phyloP scores from a whole-genome alignment of 2,113 vertebrate species.

The Nannobrachium achirus region DNA sequence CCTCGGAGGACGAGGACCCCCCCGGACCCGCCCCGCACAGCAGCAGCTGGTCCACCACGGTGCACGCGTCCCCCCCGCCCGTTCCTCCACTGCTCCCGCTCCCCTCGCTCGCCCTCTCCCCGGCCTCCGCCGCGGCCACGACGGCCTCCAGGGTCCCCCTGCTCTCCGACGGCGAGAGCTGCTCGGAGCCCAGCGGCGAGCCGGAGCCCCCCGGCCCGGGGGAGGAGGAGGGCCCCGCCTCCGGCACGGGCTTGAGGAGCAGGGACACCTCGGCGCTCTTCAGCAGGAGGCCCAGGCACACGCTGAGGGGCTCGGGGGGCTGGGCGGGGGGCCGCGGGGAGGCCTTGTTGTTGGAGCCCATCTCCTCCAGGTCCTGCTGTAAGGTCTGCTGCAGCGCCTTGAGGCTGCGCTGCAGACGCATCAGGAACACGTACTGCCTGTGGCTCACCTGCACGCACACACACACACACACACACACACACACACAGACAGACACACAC shows the following conservation, averaged over 20 bases:
- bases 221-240: no score
- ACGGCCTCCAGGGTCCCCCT: slow-evolving; percentile 75
- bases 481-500: slow-evolving; percentile 1
- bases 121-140: slow-evolving; percentile 19
- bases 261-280: slow-evolving; percentile 92
- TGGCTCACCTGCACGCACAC: slow-evolving; percentile 84
- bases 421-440: slow-evolving; percentile 91
- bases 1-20: slow-evolving; percentile 50
- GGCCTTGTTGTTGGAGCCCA: slow-evolving; percentile 85
- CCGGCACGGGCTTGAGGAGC: slow-evolving; percentile 88
- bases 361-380: slow-evolving; percentile 88
- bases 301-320: slow-evolving; percentile 73
- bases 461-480: slow-evolving; percentile 13
- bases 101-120: slow-evolving; percentile 28
- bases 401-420: slow-evolving; percentile 91
- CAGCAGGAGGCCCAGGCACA: slow-evolving; percentile 89
- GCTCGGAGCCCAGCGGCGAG: slow-evolving; percentile 80
- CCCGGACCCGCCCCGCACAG: slow-evolving; percentile 85
- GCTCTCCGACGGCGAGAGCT: slow-evolving; percentile 85
- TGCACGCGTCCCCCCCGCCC: slow-evolving; percentile 33
- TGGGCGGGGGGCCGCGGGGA: slow-evolving; percentile 70
- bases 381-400: slow-evolving; percentile 88
- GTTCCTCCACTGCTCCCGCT: slow-evolving; percentile 14
- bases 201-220: slow-evolving; percentile 72
- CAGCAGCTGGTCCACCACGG: slow-evolving; percentile 85